A percentile compares a stretch with the other conserved stretches of the same genome.
phyloP scores from a whole-genome alignment of 2,888 invertebrate species.

The Drosophila pseudotalamancana region DNA sequence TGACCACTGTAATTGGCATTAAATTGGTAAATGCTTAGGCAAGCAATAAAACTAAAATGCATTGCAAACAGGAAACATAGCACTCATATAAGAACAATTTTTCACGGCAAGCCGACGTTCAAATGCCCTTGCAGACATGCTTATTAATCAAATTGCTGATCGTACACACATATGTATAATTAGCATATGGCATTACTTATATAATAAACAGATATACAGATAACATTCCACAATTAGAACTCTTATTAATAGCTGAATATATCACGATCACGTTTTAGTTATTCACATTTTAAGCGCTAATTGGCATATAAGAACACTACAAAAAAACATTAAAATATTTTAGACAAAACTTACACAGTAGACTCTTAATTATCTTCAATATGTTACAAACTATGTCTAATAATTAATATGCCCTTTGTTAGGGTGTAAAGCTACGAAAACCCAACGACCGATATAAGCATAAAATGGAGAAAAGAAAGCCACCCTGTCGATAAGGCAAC shows the following conservation, averaged over 20 bases:
- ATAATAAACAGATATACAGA: not conserved
- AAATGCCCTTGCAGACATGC: conserved; percentile 10
- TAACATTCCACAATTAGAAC: not conserved
- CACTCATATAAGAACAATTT: conserved; percentile 16
- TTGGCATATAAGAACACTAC: too few relatives aligned
- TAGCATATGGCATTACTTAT: not conserved
- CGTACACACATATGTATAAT: not conserved
- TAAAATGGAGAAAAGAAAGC: conserved; percentile 47
- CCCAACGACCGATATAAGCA: conserved; percentile 10
- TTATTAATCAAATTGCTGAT: conserved; percentile 4
- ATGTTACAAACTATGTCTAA: not conserved
- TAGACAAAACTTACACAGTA: not conserved
- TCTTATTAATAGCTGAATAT: not conserved
- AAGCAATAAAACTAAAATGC: conserved; percentile 19
- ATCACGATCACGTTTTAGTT: conserved; percentile 3
- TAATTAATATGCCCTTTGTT: not conserved
- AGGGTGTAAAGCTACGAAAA: conserved; percentile 12
- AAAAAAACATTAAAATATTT: not conserved
- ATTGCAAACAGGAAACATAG: conserved; percentile 14
- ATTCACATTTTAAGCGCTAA: not conserved
- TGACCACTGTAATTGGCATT: conserved; percentile 7
- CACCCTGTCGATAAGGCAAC: conserved; percentile 47
- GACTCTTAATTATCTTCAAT: too few relatives aligned
- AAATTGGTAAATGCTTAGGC: conserved; percentile 14
- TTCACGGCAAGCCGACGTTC: not conserved